These are phyloP conservation scores for Torymus texanus DNA, from an alignment of 2,888 invertebrate genomes.

Conservation along the genomic window DNA sequence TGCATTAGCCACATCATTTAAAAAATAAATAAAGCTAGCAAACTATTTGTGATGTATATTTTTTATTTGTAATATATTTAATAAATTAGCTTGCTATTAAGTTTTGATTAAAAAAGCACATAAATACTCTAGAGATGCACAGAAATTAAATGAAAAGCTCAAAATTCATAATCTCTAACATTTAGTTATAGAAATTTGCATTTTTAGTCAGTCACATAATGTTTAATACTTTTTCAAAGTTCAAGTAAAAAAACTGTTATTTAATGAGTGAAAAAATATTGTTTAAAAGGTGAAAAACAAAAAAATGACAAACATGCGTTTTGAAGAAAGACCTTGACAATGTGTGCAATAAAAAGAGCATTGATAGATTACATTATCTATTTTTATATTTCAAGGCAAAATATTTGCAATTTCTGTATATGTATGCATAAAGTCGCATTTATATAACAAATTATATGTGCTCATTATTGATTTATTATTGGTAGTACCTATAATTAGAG, in stretches of 20 bases:
- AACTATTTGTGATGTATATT: not conserved
- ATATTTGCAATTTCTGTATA: slow-evolving; percentile 47
- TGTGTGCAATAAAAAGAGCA: slow-evolving; percentile 40
- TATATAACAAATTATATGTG: slow-evolving; percentile 59
- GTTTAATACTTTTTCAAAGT: too few relatives aligned
- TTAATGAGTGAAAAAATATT: slow-evolving; percentile 2
- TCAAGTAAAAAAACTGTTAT: too few relatives aligned
- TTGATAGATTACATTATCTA: slow-evolving; percentile 44
- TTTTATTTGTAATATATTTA: not conserved
- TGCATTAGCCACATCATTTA: too few relatives aligned
- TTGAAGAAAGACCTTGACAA: slow-evolving; percentile 42
- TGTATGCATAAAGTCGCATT: slow-evolving; percentile 49
- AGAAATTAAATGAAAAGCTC: too few relatives aligned
- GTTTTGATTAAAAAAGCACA: not conserved
- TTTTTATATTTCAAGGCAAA: slow-evolving; percentile 51
- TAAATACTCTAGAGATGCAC: too few relatives aligned
- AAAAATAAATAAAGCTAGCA: too few relatives aligned
- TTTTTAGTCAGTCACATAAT: too few relatives aligned
- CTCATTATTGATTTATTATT: slow-evolving; percentile 69
- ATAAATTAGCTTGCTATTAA: too few relatives aligned
- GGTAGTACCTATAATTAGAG: slow-evolving; percentile 80
- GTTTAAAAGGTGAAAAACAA: slow-evolving; percentile 20
- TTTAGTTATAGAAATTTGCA: too few relatives aligned
- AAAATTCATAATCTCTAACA: too few relatives aligned
- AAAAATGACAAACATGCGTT: slow-evolving; percentile 42